Evolutionary conservation across 2,113 vertebrate species (phyloP).

Genomic region (Rhinolophus ferrumequinum): DNA sequence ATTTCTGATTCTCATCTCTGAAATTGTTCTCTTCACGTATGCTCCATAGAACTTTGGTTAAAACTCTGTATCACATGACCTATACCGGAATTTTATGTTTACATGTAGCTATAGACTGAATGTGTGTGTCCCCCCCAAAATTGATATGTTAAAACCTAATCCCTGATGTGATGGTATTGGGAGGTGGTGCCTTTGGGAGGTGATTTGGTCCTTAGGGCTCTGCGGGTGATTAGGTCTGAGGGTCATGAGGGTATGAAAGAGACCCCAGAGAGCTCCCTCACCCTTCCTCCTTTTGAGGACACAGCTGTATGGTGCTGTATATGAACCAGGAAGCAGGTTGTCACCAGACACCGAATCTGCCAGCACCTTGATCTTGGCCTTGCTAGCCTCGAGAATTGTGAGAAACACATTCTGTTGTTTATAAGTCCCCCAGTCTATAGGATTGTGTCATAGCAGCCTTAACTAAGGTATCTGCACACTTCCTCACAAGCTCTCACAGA

Average conservation of each 20-base stretch:
- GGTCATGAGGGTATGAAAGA: no score
- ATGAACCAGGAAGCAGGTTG: not conserved
- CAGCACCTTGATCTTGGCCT: not conserved
- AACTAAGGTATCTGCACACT: not conserved
- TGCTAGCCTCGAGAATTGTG: not conserved
- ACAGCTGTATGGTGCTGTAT: not conserved
- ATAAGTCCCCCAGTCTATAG: not conserved
- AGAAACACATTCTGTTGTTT: not conserved
- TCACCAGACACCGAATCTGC: not conserved
- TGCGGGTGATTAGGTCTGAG: no score
- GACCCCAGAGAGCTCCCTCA: rapidly evolving
- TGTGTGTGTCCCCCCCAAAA: not conserved
- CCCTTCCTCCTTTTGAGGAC: not conserved
- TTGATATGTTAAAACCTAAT: not conserved
- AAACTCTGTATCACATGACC: not conserved
- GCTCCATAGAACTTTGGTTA: not conserved
- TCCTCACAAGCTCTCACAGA: not conserved
- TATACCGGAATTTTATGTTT: not conserved
- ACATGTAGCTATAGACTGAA: not conserved
- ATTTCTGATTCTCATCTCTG: not conserved
- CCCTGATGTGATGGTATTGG: not conserved
- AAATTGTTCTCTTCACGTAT: not conserved
- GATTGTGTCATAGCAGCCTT: not conserved
- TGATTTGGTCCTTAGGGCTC: not conserved
- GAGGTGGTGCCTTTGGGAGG: not conserved